Percentiles rank a stretch among this genome's conserved stretches.
Evolutionary conservation across 2,113 vertebrate genomes (phyloP).

Genomic region (Rostratula benghalensis): DNA sequence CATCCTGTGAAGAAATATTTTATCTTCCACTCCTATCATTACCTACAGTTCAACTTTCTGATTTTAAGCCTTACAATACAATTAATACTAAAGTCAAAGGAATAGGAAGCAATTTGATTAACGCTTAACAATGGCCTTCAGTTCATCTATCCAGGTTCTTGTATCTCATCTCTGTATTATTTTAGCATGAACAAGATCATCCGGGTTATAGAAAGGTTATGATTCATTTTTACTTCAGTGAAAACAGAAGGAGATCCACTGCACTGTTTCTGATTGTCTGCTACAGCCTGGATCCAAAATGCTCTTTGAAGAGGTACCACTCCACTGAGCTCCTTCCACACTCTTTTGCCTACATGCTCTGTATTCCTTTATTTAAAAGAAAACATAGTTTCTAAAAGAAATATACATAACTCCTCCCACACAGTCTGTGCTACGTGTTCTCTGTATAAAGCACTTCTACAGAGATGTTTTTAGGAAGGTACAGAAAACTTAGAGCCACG

Average conservation of each 20-base stretch:
- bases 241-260: not conserved
- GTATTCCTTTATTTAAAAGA: not conserved
- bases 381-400: conserved; percentile 8
- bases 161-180: not conserved
- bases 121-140: not conserved
- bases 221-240: not conserved
- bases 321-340: not conserved
- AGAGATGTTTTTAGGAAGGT: not conserved
- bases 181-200: not conserved
- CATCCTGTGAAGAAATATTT: not conserved
- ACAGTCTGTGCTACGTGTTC: not conserved
- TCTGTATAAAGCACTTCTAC: conserved; percentile 4
- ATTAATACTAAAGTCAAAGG: not conserved
- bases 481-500: not conserved
- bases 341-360: not conserved
- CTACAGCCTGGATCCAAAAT: not conserved
- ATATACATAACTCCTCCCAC: not conserved
- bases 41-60: not conserved
- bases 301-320: not conserved
- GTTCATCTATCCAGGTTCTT: not conserved
- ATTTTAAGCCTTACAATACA: not conserved
- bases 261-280: not conserved
- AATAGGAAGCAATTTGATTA: not conserved
- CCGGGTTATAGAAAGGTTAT: not conserved
- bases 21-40: not conserved